A percentile compares a stretch with the other conserved stretches of the same genome.
phyloP scores from a whole-genome alignment of 2,888 invertebrate species.

The Stenchaetothrips biformis region DNA sequence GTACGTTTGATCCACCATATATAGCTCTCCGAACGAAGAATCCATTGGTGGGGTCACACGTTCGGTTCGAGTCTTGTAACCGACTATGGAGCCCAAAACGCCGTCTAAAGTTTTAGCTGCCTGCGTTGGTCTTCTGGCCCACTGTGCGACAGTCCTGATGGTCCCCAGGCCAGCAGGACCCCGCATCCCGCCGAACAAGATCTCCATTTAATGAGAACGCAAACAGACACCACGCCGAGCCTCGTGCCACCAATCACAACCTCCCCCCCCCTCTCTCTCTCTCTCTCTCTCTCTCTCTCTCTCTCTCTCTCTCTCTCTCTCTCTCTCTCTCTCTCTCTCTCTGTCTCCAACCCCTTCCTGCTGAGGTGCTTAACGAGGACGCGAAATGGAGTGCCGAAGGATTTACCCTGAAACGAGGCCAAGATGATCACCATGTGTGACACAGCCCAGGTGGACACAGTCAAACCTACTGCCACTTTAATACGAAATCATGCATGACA shows the following conservation, averaged over 20 bases:
- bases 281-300: not conserved
- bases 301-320: slow-evolving; percentile 1
- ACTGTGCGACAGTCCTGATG: not conserved
- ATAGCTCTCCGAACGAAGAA: no score
- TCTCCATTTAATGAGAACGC: not conserved
- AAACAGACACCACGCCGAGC: not conserved
- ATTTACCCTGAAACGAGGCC: not conserved
- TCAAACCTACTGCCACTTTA: not conserved
- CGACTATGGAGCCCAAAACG: not conserved
- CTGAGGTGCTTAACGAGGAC: not conserved
- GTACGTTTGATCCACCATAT: no score
- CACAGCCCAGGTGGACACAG: not conserved
- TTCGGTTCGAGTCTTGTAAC: not conserved
- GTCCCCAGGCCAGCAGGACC: not conserved
- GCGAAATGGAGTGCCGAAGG: not conserved
- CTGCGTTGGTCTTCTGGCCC: no score
- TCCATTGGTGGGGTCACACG: no score
- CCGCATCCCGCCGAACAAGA: no score
- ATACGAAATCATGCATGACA: no score
- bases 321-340: not conserved
- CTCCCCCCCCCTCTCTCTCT: not conserved
- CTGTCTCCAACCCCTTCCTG: not conserved
- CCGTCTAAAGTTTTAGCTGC: not conserved
- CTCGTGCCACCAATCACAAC: not conserved
- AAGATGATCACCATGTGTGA: not conserved